Percentiles rank a stretch among this genome's conserved stretches.
Evolutionary conservation across 2,797 vertebrate species (phyloP).

Genomic region (Spondyliosoma cantharus): DNA sequence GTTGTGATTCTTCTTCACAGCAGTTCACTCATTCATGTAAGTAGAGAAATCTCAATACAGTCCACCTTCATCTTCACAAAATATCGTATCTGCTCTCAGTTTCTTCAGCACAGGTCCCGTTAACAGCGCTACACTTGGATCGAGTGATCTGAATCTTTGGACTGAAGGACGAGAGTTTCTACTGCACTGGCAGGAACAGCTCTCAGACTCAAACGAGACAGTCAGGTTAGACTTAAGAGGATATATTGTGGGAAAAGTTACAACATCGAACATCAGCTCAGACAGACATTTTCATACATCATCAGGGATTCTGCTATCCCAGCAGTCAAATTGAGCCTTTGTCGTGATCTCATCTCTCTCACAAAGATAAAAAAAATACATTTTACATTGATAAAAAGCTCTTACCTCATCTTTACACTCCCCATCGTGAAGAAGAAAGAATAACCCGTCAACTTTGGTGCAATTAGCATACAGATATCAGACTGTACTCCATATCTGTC

Average conservation of each 20-base stretch:
- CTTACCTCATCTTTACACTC: constrained; percentile 60
- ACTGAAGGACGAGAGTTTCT: not conserved
- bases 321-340: not conserved
- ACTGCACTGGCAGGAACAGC: not conserved
- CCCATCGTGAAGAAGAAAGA: not conserved
- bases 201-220: not conserved
- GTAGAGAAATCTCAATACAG: not conserved
- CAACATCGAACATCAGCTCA: not conserved
- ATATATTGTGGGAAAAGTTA: not conserved
- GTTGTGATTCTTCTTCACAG: not conserved
- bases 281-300: not conserved
- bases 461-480: constrained; percentile 12
- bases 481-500: constrained; percentile 20
- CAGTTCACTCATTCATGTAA: not conserved
- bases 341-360: not conserved
- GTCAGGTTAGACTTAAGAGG: not conserved
- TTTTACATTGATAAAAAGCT: not conserved
- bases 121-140: not conserved
- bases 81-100: not conserved
- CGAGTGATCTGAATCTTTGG: not conserved
- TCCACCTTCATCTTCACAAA: not conserved
- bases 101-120: not conserved
- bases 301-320: not conserved
- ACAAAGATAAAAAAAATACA: not conserved
- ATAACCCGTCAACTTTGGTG: not conserved